These are phyloP conservation scores for Nothobranchius kuhntae DNA, from an alignment of 2,113 vertebrate genomes.

Conservation along the genomic window DNA sequence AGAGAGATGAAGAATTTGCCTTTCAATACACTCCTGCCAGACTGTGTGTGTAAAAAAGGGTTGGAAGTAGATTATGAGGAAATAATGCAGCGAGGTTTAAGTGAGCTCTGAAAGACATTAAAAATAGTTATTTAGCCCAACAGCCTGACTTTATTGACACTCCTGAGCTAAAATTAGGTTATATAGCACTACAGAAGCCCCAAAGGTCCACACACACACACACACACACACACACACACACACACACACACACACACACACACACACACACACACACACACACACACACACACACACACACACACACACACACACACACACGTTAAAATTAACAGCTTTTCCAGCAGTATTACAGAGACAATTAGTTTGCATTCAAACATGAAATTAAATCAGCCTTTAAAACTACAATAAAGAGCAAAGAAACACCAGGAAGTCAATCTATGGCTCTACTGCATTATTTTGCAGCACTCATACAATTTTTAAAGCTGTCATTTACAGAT, in stretches of 20 bases:
- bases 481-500: no score
- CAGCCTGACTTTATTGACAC: not conserved
- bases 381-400: not conserved
- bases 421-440: no score
- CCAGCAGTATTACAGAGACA: no score
- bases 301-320: no score
- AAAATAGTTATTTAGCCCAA: slow-evolving; percentile 32
- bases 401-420: no score
- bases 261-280: no score
- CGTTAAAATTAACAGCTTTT: not conserved
- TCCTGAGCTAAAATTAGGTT: slow-evolving; percentile 11
- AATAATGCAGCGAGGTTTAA: not conserved
- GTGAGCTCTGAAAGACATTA: slow-evolving; percentile 15
- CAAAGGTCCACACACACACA: not conserved
- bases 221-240: no score
- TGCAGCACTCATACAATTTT: no score
- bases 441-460: no score
- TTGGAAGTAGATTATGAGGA: slow-evolving; percentile 29
- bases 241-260: no score
- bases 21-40: slow-evolving; percentile 4
- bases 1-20: not conserved
- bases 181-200: slow-evolving; percentile 1
- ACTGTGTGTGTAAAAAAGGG: not conserved
- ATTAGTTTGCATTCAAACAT: not conserved
- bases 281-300: no score